phyloP scores from a whole-genome alignment of 2,888 invertebrate genomes.

The Archaeoteleia sp. region DNA sequence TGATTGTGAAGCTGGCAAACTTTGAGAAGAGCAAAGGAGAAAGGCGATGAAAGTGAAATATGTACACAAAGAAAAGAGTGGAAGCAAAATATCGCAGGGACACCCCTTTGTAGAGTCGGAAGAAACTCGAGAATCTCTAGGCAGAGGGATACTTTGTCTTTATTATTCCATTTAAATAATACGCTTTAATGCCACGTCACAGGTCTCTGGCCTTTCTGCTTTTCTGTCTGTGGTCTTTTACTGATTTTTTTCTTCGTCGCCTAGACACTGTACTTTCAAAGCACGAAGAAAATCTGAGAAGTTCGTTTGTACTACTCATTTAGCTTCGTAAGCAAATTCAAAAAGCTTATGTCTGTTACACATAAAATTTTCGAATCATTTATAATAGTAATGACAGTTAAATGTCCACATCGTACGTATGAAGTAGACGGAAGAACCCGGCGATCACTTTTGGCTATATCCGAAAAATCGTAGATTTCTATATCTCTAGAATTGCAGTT shows the following conservation, averaged over 20 bases:
- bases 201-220: constrained; percentile 46
- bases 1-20: constrained; percentile 9
- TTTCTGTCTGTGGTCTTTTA: constrained; percentile 48
- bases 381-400: constrained; percentile 10
- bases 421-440: too few relatives aligned
- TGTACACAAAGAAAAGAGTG: constrained; percentile 17
- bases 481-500: too few relatives aligned
- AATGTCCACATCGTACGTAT: too few relatives aligned
- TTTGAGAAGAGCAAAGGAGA: constrained; percentile 13
- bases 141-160: constrained; percentile 56
- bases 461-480: too few relatives aligned
- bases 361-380: constrained; percentile 28
- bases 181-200: constrained; percentile 55
- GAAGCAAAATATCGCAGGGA: constrained; percentile 24
- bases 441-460: too few relatives aligned
- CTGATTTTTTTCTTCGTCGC: constrained; percentile 37
- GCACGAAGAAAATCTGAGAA: constrained; percentile 33
- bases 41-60: constrained; percentile 35
- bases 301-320: constrained; percentile 19
- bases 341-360: too few relatives aligned
- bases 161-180: constrained; percentile 66
- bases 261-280: constrained; percentile 33
- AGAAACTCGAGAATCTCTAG: constrained; percentile 51
- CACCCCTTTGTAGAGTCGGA: constrained; percentile 24
- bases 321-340: too few relatives aligned